Evolutionary conservation across 2,888 invertebrate species (phyloP).

Genomic region (Lasioglossum villosulum): DNA sequence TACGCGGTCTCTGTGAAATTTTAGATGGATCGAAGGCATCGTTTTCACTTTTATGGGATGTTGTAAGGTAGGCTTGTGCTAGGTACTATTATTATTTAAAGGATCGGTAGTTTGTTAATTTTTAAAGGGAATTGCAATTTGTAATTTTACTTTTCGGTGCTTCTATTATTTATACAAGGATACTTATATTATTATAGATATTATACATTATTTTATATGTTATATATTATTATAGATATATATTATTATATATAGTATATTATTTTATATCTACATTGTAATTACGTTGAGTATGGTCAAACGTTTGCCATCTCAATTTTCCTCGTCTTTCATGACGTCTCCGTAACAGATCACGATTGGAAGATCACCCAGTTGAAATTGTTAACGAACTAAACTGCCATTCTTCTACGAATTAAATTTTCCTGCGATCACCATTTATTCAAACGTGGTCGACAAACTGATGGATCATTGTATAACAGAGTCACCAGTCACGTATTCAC

Average conservation of each 20-base stretch:
- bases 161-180: neutral
- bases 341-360: no score
- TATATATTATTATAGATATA: no score
- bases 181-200: no score
- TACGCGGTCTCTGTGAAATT: neutral
- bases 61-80: neutral
- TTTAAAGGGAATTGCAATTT: neutral
- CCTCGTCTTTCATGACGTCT: no score
- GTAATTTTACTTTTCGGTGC: neutral
- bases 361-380: no score
- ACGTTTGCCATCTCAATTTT: no score
- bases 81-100: neutral
- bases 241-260: no score
- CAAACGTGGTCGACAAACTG: neutral
- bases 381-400: neutral
- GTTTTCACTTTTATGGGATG: neutral
- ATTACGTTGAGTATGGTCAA: no score
- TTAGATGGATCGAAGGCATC: no score
- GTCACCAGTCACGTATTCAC: slow-evolving; percentile 45
- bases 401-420: neutral
- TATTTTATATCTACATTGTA: no score
- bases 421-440: neutral
- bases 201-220: no score
- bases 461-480: neutral
- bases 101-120: neutral